Conservation (phyloP, 2,888 invertebrate genomes). For the Stenodema calcarata region DNA sequence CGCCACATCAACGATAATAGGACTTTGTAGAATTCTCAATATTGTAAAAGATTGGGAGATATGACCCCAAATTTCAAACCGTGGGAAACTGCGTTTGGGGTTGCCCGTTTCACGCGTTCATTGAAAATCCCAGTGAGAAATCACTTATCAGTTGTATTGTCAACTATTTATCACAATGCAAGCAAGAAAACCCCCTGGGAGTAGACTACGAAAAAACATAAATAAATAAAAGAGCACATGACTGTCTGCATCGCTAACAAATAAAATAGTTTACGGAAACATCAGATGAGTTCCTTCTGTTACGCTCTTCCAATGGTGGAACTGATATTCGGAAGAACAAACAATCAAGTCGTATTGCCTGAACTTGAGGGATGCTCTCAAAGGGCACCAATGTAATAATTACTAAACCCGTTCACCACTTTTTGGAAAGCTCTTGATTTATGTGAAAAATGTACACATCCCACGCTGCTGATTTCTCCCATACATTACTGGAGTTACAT, state of each 20-base stretch:
- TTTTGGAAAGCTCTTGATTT: too few relatives aligned
- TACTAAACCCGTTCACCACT: too few relatives aligned
- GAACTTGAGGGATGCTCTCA: too few relatives aligned
- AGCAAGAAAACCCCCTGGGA: background rate
- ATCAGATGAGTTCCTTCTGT: too few relatives aligned
- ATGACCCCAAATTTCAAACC: background rate
- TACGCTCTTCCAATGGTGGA: too few relatives aligned
- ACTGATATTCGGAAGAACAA: too few relatives aligned
- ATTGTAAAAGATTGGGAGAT: background rate
- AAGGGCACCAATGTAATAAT: too few relatives aligned
- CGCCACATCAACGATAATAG: background rate
- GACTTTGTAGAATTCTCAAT: background rate
- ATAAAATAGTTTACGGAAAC: background rate
- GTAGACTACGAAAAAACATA: background rate
- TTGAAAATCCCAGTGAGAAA: background rate
- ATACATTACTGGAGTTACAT: too few relatives aligned
- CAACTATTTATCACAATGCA: background rate
- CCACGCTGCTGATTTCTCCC: too few relatives aligned
- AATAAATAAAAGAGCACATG: background rate
- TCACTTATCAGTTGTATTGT: background rate
- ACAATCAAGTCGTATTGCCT: too few relatives aligned
- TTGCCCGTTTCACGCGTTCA: background rate
- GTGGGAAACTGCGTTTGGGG: background rate
- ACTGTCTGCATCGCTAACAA: background rate
- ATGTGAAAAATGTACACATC: too few relatives aligned